Conservation (phyloP, 2,113 vertebrate species). For the Hepsetus odoe region DNA sequence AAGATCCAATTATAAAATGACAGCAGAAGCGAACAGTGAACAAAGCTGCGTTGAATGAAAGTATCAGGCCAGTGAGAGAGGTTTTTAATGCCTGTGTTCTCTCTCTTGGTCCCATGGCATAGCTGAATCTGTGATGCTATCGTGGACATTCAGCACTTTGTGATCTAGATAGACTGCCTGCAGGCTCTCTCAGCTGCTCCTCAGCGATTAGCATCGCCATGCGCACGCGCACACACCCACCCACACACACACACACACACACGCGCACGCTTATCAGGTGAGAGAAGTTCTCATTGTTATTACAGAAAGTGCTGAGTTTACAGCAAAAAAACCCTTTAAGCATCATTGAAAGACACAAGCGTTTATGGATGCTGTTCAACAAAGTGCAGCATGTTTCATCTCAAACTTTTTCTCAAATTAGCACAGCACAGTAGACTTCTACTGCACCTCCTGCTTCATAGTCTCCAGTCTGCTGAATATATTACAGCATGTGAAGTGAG, state of each 20-base stretch:
- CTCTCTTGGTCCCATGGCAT: slow-evolving; percentile 7
- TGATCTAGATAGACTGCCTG: slow-evolving; percentile 41
- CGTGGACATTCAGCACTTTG: slow-evolving; percentile 47
- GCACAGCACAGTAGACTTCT: background rate
- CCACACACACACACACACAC: slow-evolving; percentile 41
- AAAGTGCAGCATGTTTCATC: background rate
- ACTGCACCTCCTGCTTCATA: background rate
- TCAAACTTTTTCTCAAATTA: background rate
- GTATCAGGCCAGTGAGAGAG: slow-evolving; percentile 3
- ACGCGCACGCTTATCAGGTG: slow-evolving; percentile 25
- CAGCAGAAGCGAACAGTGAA: slow-evolving; percentile 29
- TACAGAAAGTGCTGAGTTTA: slow-evolving; percentile 56
- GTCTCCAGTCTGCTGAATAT: too few species aligned
- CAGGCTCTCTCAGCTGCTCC: slow-evolving; percentile 16
- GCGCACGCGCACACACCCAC: slow-evolving; percentile 46
- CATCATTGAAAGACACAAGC: slow-evolving; percentile 58
- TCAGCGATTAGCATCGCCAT: slow-evolving; percentile 45
- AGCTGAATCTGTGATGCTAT: slow-evolving; percentile 32
- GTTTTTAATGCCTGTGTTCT: background rate
- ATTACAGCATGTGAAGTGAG: too few species aligned
- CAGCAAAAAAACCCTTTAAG: slow-evolving; percentile 61
- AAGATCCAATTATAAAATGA: slow-evolving; percentile 18
- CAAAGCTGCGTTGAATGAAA: slow-evolving; percentile 11
- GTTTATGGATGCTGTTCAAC: slow-evolving; percentile 29
- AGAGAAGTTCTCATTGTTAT: slow-evolving; percentile 41